Base-by-base conservation (phyloP, 2,113 vertebrate genomes). In the Passer domesticus region DNA sequence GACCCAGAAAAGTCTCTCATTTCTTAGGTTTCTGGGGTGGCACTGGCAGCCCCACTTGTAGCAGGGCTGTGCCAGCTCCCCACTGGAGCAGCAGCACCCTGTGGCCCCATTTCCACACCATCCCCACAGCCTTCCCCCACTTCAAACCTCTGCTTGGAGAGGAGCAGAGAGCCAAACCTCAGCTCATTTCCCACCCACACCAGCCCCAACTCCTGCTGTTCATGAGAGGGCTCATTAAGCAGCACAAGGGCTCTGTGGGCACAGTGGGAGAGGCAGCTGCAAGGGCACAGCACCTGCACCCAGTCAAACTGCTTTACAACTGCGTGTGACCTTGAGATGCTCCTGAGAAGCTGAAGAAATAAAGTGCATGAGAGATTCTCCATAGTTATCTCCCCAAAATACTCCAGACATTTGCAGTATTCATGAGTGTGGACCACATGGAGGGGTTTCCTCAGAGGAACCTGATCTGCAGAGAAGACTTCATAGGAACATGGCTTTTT, bases 31-130 rank as follows among this genome's bases (percentile, higher is more conserved):
- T 67, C 35, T 9, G 4, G 1, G n/a, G 63, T 64, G 87, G 66
- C 39, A 22, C 22, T 24, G n/a, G n/a, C 53, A 89, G 73, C 52
- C 58, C 5, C 47, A 10, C 56, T 55, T 25, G 10, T 4, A 39
- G 4, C 59, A 50, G 49, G 1, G 63, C 73, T 44, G 55, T 33
- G n/a, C 0, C 41, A 77, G 41, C 21, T 41, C 33, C 47, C 31
- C 39, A 19, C 1, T 0, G 0, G 27, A 72, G 55, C 3, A 22
- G 50, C n/a, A 62, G 56, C 27, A 41, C 4, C 10, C 39, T 43
- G 60, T 25, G 31, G 39, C 44, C 55, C 53, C 52, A 16, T 9
- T 41, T 37, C 89, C 53, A 11, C 0, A 4, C 30, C 68, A 60
- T 2, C 15, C 62, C 79, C 25, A n/a, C 22, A 41, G 64, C 81